Evolutionary conservation across 2,797 vertebrate genomes (phyloP), one percentile per base, ranked within the genome.

Genomic region (Platalea minor): DNA sequence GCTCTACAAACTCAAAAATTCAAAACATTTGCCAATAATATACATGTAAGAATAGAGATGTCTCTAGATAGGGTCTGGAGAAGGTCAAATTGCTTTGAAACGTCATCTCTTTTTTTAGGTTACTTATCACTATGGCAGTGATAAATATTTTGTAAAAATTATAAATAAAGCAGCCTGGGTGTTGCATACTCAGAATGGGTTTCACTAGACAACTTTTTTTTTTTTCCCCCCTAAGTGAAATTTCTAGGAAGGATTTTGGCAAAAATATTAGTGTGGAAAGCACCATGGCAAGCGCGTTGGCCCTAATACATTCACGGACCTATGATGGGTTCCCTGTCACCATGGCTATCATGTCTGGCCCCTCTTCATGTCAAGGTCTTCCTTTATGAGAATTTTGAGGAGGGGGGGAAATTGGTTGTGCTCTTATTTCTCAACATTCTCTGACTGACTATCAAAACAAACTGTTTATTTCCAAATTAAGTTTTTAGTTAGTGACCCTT

Each of bases 131-230:
- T 96, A 97, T 97, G 96, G 96, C 59, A 96, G 82, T 95, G 93
- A 96, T 96, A 96, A 97, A 97, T 95, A 97, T 96, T 97, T 95
- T 91, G 89, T 85, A 75, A 96, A 97, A 97, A 97, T 61, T 81
- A 93, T 96, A 97, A 96, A 96, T 95, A 96, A 94, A 93, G 46
- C 85, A 93, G 76, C 61, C 73, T 95, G 37, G 65, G 94, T 59
- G 76, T 65, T 92, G 69, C 79, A 78, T 92, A 16, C 79, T 93
- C 79, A 84, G 39, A 94, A 91, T 0, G 53, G 17, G 91, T 92
- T 76, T 88, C 89, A 76, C 68, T 88, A 43, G 33, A 81, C 61
- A 37, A 56, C 9, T 25, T 50, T 50, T 10, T 31, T 16, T 6
- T 31, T 37, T 33, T 19, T 33, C 5, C 7, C 20, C 13, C 31